These are phyloP conservation scores for Sus scrofa DNA, from an alignment of 2,113 vertebrate genomes.

Conservation along the genomic window DNA sequence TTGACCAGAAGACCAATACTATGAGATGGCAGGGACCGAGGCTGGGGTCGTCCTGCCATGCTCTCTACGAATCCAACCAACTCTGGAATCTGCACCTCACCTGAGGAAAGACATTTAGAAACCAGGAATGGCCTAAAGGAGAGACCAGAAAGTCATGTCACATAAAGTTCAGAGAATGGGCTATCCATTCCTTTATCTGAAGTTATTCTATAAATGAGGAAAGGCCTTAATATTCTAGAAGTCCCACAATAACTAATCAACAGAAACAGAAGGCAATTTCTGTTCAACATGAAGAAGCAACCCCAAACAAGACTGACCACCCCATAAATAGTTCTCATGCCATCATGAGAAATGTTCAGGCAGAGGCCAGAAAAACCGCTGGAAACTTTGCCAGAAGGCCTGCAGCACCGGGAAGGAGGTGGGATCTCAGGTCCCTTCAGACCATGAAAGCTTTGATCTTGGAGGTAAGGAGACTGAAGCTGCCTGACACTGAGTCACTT, in stretches of 20 bases:
- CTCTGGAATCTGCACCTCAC: neutral
- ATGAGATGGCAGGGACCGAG: neutral
- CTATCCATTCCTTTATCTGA: neutral
- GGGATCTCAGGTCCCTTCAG: neutral
- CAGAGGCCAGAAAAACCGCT: neutral
- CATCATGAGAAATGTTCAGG: neutral
- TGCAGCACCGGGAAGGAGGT: neutral
- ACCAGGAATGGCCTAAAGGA: neutral
- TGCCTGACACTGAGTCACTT: neutral
- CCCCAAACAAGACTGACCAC: neutral
- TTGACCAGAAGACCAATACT: neutral
- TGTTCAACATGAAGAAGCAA: neutral
- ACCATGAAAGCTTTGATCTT: neutral
- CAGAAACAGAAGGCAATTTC: conserved; percentile 56
- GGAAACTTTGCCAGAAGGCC: conserved; percentile 6
- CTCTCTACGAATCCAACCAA: neutral
- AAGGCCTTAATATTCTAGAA: conserved; percentile 1
- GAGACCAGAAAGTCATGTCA: neutral
- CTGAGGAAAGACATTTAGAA: neutral
- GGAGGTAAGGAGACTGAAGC: neutral
- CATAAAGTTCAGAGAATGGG: neutral
- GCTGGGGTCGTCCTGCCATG: neutral
- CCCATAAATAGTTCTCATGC: neutral
- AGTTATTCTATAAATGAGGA: neutral
- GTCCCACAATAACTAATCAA: neutral